A percentile compares a stretch with the other conserved stretches of the same genome.
Evolutionary conservation across 2,888 invertebrate species (phyloP).

Genomic region (Euclidia mi): DNA sequence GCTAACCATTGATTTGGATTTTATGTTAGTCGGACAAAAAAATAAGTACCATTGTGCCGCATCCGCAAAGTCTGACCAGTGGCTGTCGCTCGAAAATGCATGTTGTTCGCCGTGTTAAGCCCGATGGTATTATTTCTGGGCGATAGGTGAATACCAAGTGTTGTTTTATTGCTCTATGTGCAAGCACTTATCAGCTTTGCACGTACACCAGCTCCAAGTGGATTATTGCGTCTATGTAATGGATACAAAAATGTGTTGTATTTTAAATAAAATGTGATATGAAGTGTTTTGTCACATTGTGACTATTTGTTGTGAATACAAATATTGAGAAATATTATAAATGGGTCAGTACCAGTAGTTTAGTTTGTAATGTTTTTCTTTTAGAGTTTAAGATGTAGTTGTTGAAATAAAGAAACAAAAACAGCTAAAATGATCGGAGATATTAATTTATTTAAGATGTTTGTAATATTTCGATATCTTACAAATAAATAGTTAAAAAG

Average conservation of each 20-base stretch:
- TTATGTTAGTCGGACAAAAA: conserved; percentile 79
- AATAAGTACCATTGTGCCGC: conserved; percentile 81
- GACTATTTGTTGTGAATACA: too few relatives aligned
- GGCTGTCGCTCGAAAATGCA: conserved; percentile 74
- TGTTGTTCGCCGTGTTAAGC: conserved; percentile 69
- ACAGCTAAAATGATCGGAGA: too few relatives aligned
- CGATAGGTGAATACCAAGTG: conserved; percentile 84
- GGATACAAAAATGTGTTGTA: not conserved
- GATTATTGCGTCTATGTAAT: conserved; percentile 30
- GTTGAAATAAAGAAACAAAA: too few relatives aligned
- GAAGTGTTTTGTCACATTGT: too few relatives aligned
- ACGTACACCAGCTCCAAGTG: conserved; percentile 33
- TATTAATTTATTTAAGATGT: too few relatives aligned
- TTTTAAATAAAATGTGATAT: conserved; percentile 1
- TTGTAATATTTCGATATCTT: too few relatives aligned
- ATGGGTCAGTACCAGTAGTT: too few relatives aligned
- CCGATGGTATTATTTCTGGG: conserved; percentile 77
- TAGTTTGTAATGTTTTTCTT: too few relatives aligned
- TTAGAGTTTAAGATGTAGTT: too few relatives aligned
- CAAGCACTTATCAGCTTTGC: conserved; percentile 60
- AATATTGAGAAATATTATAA: too few relatives aligned
- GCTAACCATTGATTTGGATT: conserved; percentile 89
- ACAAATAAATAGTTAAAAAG: too few relatives aligned
- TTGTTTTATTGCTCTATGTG: conserved; percentile 71
- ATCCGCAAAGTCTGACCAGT: conserved; percentile 79